Percentiles rank a stretch among this genome's conserved stretches.
phyloP scores from a whole-genome alignment of 2,797 vertebrate species.

The Syndactyla subalaris region DNA sequence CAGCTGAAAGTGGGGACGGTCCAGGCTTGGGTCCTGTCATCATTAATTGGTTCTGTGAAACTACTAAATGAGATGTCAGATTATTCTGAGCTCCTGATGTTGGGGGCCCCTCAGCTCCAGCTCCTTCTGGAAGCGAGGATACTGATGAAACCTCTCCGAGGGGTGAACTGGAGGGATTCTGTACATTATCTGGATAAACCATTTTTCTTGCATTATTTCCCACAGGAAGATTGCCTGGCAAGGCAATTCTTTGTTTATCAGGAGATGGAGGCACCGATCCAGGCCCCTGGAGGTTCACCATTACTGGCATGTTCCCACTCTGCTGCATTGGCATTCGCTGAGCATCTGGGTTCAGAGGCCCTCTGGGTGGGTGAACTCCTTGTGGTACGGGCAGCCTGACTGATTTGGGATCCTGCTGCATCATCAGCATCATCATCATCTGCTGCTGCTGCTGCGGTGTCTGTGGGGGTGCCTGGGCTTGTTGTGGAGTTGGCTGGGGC shows the following conservation, averaged over 20 bases:
- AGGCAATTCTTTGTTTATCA: constrained; percentile 91
- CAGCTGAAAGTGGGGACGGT: constrained; percentile 83
- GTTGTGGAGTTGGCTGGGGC: constrained; percentile 62
- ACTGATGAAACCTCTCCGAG: constrained; percentile 83
- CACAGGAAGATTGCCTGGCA: constrained; percentile 87
- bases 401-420: constrained; percentile 93
- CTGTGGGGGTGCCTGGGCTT: constrained; percentile 75
- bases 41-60: constrained; percentile 87
- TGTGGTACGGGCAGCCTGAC: constrained; percentile 90
- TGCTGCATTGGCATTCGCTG: constrained; percentile 92
- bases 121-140: constrained; percentile 83
- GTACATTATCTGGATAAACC: constrained; percentile 88
- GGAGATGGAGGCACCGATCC: constrained; percentile 90
- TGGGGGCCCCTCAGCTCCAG: constrained; percentile 81
- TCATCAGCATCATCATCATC: constrained; percentile 97
- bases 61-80: constrained; percentile 87
- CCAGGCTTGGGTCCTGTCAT: constrained; percentile 88
- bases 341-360: constrained; percentile 85
- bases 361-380: constrained; percentile 86
- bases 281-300: constrained; percentile 94
- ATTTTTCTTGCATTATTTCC: constrained; percentile 87
- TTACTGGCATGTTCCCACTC: constrained; percentile 88
- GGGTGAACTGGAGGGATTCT: constrained; percentile 85
- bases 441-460: constrained; percentile 86
- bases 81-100: constrained; percentile 83